Base-by-base conservation (phyloP, 2,797 vertebrate species). In the Sparus aurata region DNA sequence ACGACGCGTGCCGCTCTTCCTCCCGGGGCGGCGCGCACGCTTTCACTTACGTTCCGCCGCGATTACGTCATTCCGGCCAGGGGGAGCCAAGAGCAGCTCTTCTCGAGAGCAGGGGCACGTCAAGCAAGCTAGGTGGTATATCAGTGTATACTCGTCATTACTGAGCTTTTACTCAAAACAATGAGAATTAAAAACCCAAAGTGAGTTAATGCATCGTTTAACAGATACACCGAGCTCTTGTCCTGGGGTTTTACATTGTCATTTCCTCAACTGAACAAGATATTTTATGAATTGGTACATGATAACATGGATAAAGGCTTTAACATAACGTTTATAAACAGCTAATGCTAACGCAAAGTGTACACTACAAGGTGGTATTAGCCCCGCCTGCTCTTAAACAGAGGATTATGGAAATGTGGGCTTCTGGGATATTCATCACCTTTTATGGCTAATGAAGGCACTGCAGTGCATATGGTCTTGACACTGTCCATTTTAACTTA, bases 11-110 rank as follows among this genome's bases (percentile, higher is more conserved):
- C 73, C 0, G 10, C n/a, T 65, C 62, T 79, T 85, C 73, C 66
- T 83, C 47, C 15, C 54, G 3, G 17, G 67, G 85, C 90, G 22
- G 89, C 92, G 93, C 93, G 90, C 92, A 93, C 90, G 88, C 70
- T 76, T 57, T 61, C 22, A n/a, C 49, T 61, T 55, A 84, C 89
- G 84, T 63, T 12, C n/a, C 3, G 50, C 7, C 84, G 87, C 1
- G 53, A 61, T 92, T 55, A 86, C 88, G 90, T 92, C 80, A 88
- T 11, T 12, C 0, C 6, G 45, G 9, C 12, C 0, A 13, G 20
- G 5, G 34, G 9, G 11, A 5, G 3, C 5, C 5, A 11, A 13
- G n/a, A 22, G 9, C 12, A 10, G 18, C n/a, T n/a, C n/a, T n/a
- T n/a, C n/a, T n/a, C n/a, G n/a, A n/a, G n/a, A n/a, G 9, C 12